These are phyloP conservation scores for Paraescarpia echinospica DNA, from an alignment of 1,140 invertebrate species.

Conservation along the genomic window DNA sequence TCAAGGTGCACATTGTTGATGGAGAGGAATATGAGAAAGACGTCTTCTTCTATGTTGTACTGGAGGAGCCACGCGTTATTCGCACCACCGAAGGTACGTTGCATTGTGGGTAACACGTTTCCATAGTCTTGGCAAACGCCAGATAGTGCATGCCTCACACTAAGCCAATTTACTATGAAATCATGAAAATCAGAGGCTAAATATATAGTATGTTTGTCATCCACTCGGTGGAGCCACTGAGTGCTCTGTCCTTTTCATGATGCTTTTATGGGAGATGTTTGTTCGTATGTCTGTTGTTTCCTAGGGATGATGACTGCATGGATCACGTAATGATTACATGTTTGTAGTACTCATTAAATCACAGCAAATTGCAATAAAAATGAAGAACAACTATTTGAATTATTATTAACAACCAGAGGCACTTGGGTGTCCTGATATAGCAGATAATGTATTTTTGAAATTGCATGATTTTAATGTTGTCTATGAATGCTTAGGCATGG, in stretches of 20 bases:
- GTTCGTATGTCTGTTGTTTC: not conserved
- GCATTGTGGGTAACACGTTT: not conserved
- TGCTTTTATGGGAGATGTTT: not conserved
- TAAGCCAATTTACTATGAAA: not conserved
- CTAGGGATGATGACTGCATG: not conserved
- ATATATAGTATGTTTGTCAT: not conserved
- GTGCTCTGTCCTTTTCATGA: not conserved
- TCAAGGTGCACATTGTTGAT: conserved; percentile 86
- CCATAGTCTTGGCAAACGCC: not conserved
- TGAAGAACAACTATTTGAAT: not conserved
- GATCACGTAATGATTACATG: not conserved
- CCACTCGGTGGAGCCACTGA: not conserved
- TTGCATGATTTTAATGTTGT: not conserved
- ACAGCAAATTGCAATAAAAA: not conserved
- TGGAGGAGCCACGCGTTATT: conserved; percentile 75
- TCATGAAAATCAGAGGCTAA: not conserved
- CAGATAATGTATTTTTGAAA: not conserved
- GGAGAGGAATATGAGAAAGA: conserved; percentile 98
- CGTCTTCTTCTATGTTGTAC: conserved; percentile 87
- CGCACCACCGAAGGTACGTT: conserved; percentile 46
- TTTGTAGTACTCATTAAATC: not conserved
- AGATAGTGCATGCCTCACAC: conserved; percentile 6
- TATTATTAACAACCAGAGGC: not conserved
- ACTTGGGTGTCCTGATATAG: not conserved
- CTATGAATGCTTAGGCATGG: not conserved